Base-by-base conservation (phyloP, 2,888 invertebrate species). In the Pilophorus perplexus region DNA sequence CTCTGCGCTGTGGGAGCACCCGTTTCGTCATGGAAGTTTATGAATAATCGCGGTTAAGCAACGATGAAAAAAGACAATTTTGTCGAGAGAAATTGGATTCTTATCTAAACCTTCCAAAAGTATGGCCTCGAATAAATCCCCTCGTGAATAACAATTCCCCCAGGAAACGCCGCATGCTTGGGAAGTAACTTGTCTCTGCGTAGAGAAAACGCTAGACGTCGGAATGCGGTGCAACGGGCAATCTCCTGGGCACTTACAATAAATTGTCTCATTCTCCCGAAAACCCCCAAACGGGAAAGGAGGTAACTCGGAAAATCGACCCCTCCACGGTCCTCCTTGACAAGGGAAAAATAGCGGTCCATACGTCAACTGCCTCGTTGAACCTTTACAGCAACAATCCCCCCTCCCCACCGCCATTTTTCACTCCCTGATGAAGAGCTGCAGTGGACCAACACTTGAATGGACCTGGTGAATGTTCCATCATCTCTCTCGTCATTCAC, bases 241-340 rank as follows among this genome's bases (percentile, higher is more conserved):
- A 28, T 28, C 28, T 28, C 33, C 52, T 14, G 28, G 16, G 52
- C 52, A 16, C 52, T 52, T 52, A 52, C 52, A 52, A 52, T 52
- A 52, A 52, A 52, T 52, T 52, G 52, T 52, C 52, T 52, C 52
- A 52, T 52, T 52, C 52, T 52, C 52, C 52, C 3, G 28, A 6
- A 33, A 12, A 8, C 6, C 5, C 52, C 28, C 2, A 2, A 16
- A 18, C 28, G 14, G n/a, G 28, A 28, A 25, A 28, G 28, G 52
- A 52, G 52, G 52, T 52, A 52, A 52, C 52, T 52, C 16, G 52
- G 52, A 28, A 52, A 52, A 52, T 52, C 52, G 52, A 52, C 52
- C 28, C 52, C 12, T n/a, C n/a, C 23, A 3, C 23, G 22, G 46
- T 23, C 46, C 27, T 18, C 12, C 12, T 12, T 33, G 33, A 33